Base-by-base conservation (phyloP, 2,888 invertebrate genomes). In the Volucella inanis region DNA sequence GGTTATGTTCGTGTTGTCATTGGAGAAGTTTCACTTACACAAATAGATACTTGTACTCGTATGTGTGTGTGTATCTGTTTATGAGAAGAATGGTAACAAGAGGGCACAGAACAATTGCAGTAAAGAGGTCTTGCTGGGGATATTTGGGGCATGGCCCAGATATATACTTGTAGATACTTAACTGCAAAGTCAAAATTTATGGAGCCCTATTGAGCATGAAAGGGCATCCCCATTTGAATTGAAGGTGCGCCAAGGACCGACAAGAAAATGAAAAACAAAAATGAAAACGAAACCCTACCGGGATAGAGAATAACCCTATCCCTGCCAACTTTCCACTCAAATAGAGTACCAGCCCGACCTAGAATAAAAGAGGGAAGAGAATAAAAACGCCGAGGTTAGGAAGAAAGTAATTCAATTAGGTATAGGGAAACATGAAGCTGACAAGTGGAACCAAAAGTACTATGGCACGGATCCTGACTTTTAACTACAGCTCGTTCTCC, bases 321-420 rank as follows among this genome's bases (percentile, higher is more conserved):
- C 9, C 6, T 15, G 12, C 15, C 41, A 43, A 59, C 59, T 43
- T 59, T 43, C 43, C 15, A 18, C 12, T 18, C 15, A 62, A 12
- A 18, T 3, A 22, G 11, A 15, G 15, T 31, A 38, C 38, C 64
- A 39, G n/a, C 38, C 43, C 41, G 43, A 61, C 18, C 43, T 45
- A 14, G 50, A 59, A 50, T 50, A 15, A 31, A 22, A 12, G 39
- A 14, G 39, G 12, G 31, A 14, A 45, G 6, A 62, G 39, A 49
- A 38, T 49, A 49, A 65, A 59, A n/a, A 10, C 10, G 47, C 12
- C 45, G 57, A 68, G 57, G 72, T 77, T 72, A 74, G 68, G 50
- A 62, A 61, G 45, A 79, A 84, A 84, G 79, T 84, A 84, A 84
- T 84, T 84, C 83, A 84, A 84, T 84, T 84, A 84, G 83, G 31